phyloP scores from a whole-genome alignment of 2,888 invertebrate species.

The Standfussiana lucernea region DNA sequence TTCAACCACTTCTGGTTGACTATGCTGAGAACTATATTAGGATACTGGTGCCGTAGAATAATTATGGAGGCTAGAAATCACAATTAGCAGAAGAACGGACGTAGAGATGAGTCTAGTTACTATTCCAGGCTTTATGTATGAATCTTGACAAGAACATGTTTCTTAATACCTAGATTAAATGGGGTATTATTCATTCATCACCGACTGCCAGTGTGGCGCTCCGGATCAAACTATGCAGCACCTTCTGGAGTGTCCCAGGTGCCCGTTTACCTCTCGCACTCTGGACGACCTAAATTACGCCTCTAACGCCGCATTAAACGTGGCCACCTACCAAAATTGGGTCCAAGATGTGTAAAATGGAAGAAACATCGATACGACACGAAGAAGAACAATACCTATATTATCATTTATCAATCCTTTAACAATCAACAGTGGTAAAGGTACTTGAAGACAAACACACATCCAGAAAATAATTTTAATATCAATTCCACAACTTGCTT shows the following conservation, averaged over 20 bases:
- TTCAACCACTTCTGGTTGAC: conserved; percentile 22
- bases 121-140: background rate
- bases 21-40: background rate
- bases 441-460: background rate
- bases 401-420: no score
- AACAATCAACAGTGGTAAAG: background rate
- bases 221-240: no score
- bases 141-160: background rate
- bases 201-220: no score
- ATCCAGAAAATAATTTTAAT: background rate
- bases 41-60: background rate
- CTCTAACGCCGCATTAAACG: no score
- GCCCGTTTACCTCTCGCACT: no score
- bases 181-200: no score
- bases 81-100: background rate
- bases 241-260: no score
- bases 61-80: background rate
- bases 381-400: no score
- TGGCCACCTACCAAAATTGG: no score
- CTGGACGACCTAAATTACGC: no score
- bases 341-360: no score
- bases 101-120: background rate
- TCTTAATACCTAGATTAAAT: background rate
- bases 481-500: background rate
- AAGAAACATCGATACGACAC: no score